These are phyloP conservation scores for Apis cerana DNA, from an alignment of 1,140 invertebrate species.

Conservation along the genomic window DNA sequence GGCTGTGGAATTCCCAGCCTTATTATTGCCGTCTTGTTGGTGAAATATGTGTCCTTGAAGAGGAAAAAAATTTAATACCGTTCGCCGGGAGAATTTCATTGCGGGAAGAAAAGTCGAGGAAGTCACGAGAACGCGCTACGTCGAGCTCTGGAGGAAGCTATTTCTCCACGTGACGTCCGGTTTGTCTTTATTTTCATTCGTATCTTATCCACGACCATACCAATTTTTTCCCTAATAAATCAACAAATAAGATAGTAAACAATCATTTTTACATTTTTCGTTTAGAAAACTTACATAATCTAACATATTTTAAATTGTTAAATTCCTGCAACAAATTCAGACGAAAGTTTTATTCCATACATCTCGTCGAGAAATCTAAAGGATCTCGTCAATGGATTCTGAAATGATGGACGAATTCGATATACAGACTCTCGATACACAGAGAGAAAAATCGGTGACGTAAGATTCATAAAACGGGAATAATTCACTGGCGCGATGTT, in stretches of 20 bases:
- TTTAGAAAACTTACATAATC: too few relatives aligned
- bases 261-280: too few relatives aligned
- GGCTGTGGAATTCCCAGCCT: not conserved
- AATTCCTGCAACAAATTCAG: too few relatives aligned
- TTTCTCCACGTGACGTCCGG: not conserved
- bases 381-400: too few relatives aligned
- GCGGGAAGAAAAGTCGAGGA: not conserved
- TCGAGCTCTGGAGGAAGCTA: not conserved
- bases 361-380: too few relatives aligned
- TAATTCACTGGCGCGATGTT: slow-evolving; percentile 35
- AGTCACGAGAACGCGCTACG: too few relatives aligned
- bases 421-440: too few relatives aligned
- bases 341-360: too few relatives aligned
- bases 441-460: slow-evolving; percentile 31
- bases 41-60: slow-evolving; percentile 13
- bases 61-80: slow-evolving; percentile 19
- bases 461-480: slow-evolving; percentile 23
- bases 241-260: too few relatives aligned
- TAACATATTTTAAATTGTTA: too few relatives aligned
- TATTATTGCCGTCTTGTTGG: slow-evolving; percentile 4
- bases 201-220: not conserved
- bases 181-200: not conserved
- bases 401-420: too few relatives aligned
- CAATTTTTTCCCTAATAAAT: too few relatives aligned
- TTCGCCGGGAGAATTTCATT: slow-evolving; percentile 13